These are phyloP conservation scores for Telmatherina bonti DNA, from an alignment of 2,797 vertebrate genomes.

Conservation along the genomic window DNA sequence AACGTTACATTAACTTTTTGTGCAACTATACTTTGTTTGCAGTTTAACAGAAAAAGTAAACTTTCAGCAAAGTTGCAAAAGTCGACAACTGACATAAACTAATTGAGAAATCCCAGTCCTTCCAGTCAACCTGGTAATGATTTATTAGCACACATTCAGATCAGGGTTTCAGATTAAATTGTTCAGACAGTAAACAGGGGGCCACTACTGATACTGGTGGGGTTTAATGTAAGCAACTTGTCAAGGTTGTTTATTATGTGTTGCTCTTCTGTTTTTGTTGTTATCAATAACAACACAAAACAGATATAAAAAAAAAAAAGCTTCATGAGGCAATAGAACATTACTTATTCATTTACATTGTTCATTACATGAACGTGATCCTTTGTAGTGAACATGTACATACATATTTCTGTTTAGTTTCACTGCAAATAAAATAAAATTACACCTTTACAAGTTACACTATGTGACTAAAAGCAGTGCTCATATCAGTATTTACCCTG, in stretches of 20 bases:
- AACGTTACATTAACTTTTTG: no score
- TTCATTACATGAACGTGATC: background rate
- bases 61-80: no score
- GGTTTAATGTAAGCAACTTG: constrained; percentile 59
- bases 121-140: background rate
- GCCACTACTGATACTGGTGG: constrained; percentile 32
- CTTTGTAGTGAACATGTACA: background rate
- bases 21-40: no score
- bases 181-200: background rate
- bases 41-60: no score
- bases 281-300: constrained; percentile 58
- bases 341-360: background rate
- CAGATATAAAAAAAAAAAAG: constrained; percentile 4
- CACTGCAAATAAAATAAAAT: background rate
- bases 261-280: constrained; percentile 17
- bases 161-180: background rate
- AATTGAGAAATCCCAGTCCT: no score
- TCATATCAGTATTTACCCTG: constrained; percentile 46
- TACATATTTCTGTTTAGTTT: background rate
- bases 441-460: constrained; percentile 20
- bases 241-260: constrained; percentile 38
- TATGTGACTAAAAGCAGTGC: background rate
- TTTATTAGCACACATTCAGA: background rate
- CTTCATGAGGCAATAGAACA: constrained; percentile 7
- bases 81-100: no score